Base-by-base conservation (phyloP, 53 echinoderm and acorn worm genomes). In the Mesocentrotus franciscanus region DNA sequence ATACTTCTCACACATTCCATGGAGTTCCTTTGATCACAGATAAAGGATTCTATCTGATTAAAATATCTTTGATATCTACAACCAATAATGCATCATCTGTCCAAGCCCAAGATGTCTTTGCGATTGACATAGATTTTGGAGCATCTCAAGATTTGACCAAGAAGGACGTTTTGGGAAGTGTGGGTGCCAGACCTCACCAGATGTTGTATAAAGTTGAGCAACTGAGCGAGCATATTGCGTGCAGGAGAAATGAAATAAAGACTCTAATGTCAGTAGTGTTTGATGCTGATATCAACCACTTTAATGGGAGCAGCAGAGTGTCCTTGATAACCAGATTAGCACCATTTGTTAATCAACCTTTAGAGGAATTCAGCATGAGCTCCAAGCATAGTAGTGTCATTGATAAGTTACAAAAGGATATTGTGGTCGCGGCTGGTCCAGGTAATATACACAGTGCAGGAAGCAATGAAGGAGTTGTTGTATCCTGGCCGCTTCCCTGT, bases 1-100 rank as follows among this genome's bases (percentile, higher is more conserved):
- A 60, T 1, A 83, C 96, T 33, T 61, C 96, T 33, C 20, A 42
- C 18, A 68, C 92, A 32, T 78, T 97, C 49, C 90, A 97, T 74
- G 97, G 97, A 30, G 94, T 97, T 16, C 96, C 97, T 17, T 61
- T 93, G 55, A 93, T 96, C 30, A 90, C 35, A 66, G 96, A 97
- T 85, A 96, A 96, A 96, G 97, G 97, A 30, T 96, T 93, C 68
- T 92, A 83, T 42, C 96, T 96, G 26, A 95, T 97, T 30, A 96
- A 95, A 57, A 92, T 96, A 9, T 94, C 95, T 56, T 85, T 70
- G 7, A 14, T 64, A 56, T 74, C 76, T 10, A 16, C 35, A 26
- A 26, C 8, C 56, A 20, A 74, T 1, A 92, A 71, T 92, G 26
- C 56, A n/a, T 58, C 91, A 56, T 14, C 32, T 55, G 58, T 39